Base-by-base conservation (phyloP, 1,140 invertebrate species). In the Helicoverpa zea region DNA sequence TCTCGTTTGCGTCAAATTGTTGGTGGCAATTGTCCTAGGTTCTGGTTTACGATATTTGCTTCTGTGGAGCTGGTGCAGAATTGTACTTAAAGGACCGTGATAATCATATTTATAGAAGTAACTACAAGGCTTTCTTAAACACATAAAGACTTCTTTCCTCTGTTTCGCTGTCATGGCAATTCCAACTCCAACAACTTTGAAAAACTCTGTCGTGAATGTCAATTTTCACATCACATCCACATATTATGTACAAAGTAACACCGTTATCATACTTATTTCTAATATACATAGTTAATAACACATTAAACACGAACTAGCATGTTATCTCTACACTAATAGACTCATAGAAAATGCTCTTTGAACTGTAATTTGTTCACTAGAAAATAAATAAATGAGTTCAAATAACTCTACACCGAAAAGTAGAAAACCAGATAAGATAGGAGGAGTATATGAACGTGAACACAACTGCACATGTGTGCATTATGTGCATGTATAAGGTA, bases 341-440 rank as follows among this genome's bases (percentile, higher is more conserved):
- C 35, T 7, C 5, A 43, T 9, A 43, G 35, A 43, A 43, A 43
- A 43, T 7, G 35, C 35, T 43, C 35, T 43, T 43, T 43, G 35
- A 43, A 43, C 35, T 43, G 35, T 43, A 43, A 43, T 43, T 43
- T 43, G 35, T 43, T 43, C 35, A 43, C 35, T 3, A 43, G 9
- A 43, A 7, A 43, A 9, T 43, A 43, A 43, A 43, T 43, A 43
- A 43, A 43, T 43, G 35, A 43, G 35, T 43, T 43, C 35, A 43
- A 43, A 43, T 43, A 43, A 43, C 35, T 43, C 35, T 43, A 43
- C 35, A 9, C 35, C 35, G 11, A 61, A 29, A 61, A 61, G 29
- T 83, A 83, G 81, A 84, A 86, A 49, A 59, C 75, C 30, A 49
- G 58, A 73, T 79, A 79, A 73, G 63, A 52, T 35, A 76, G 63